Base-by-base conservation (phyloP, 2,797 vertebrate genomes). In the Moxostoma hubbsi region DNA sequence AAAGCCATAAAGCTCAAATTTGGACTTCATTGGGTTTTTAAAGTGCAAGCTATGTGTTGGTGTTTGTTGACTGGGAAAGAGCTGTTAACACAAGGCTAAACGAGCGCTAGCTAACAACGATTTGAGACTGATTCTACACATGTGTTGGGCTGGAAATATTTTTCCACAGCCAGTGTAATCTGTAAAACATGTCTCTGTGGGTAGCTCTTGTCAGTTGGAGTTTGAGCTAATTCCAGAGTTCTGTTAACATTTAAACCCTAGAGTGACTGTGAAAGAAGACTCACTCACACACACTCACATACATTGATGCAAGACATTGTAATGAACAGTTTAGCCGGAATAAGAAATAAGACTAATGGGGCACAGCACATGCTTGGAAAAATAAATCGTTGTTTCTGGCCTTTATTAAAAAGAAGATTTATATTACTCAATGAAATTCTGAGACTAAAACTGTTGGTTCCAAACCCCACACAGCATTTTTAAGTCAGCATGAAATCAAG, bases 161-260 rank as follows among this genome's bases (percentile, higher is more conserved):
- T 43, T 51, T 62, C 54, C 24, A 1, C 64, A 59, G 55, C 54
- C 64, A 68, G n/a, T 0, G 5, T 69, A 69, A 77, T 61, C 75
- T 69, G 57, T 77, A 53, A 70, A 70, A 62, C 55, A 53, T 62
- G 75, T 62, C 57, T 12, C 36, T 53, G 49, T 47, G 57, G 63
- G 71, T 45, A 59, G 55, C 50, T 24, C 24, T 16, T 51, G 7
- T 66, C 46, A 43, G 15, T 54, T 4, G 46, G 43, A 45, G 61
- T 67, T 73, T 73, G 70, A 54, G 45, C 10, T 7, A 51, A 9
- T 70, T 77, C 66, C 75, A 70, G 45, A 16, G 54, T 12, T 67
- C 63, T 74, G 63, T 80, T 61, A 80, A 59, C 63, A 80, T 61
- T 24, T 74, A 66, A 80, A 67, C 7, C 8, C 8, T 5, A 16